Percentiles rank a stretch among this genome's conserved stretches.
Conservation (phyloP, 2,888 invertebrate genomes). For the Papilio elwesi region DNA sequence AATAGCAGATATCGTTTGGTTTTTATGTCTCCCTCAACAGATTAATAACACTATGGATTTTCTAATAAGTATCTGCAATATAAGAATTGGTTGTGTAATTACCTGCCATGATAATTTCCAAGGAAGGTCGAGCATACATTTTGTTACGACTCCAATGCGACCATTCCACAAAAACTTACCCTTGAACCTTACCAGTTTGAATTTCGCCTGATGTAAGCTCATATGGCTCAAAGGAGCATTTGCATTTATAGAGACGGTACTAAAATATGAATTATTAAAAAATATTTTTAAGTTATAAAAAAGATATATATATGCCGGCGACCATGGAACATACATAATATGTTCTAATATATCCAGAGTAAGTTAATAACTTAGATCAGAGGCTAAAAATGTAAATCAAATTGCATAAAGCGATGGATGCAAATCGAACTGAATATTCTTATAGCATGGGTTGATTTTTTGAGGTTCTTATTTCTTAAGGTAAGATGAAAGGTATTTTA, state of each 20-base stretch:
- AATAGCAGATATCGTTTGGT: not conserved
- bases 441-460: no score
- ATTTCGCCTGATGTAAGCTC: constrained; percentile 5
- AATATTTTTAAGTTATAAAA: not conserved
- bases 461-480: no score
- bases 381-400: no score
- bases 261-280: constrained; percentile 9
- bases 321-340: no score
- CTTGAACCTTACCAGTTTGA: not conserved
- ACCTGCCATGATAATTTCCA: constrained; percentile 48
- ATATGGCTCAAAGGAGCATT: not conserved
- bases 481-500: no score
- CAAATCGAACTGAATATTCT: no score
- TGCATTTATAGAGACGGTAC: constrained; percentile 25
- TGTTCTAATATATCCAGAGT: no score
- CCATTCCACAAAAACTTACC: constrained; percentile 32
- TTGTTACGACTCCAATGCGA: constrained; percentile 22
- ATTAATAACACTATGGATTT: not conserved
- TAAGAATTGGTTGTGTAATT: not conserved
- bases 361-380: no score
- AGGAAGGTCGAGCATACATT: constrained; percentile 24
- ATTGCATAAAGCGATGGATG: no score
- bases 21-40: not conserved
- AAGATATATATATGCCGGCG: no score
- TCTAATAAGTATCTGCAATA: no score